Base-by-base conservation (phyloP, 1,140 invertebrate species). In the Trichonephila inaurata region DNA sequence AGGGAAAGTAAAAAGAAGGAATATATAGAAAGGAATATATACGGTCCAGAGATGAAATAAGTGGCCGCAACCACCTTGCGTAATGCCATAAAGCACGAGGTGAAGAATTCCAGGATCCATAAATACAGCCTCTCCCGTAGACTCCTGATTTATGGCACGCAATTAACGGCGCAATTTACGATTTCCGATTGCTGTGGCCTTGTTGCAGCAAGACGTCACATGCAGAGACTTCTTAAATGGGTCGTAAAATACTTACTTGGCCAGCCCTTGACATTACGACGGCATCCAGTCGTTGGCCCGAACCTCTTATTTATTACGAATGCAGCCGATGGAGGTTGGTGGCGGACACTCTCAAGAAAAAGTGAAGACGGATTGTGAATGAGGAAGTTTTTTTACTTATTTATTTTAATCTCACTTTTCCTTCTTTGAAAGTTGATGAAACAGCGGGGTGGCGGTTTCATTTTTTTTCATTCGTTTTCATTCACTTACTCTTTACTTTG, bases 101-200 rank as follows among this genome's bases (percentile, higher is more conserved):
- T 77, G 72, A 77, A 77, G 21, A 77, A 77, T 40, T 77, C 72
- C 72, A 77, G 72, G 72, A 77, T 77, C 72, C 72, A 77, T 77
- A 77, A 77, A 77, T 77, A 77, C 28, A 69, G 24, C 77, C 18
- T 44, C 40, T 24, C 51, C 82, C 24, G 82, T 85, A 60, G 82
- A 60, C 82, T 44, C 2, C 14, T 85, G 51, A 85, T 60, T 58
- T 85, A 85, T 44, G 82, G n/a, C 44, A 0, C n/a, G 21, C 82
- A 85, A 85, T 85, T 85, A 85, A 85, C 82, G 40, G 82, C 40
- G 24, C 51, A 85, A 85, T 85, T 85, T 85, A 85, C 51, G 82
- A 85, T 51, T 85, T 85, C 82, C 82, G 82, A 85, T 85, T 28
- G 18, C 77, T 44, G 33, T 16, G 82, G 44, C 82, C 82, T 85